Conservation (phyloP, 1,140 invertebrate species). For the Pogonomyrmex californicus region DNA sequence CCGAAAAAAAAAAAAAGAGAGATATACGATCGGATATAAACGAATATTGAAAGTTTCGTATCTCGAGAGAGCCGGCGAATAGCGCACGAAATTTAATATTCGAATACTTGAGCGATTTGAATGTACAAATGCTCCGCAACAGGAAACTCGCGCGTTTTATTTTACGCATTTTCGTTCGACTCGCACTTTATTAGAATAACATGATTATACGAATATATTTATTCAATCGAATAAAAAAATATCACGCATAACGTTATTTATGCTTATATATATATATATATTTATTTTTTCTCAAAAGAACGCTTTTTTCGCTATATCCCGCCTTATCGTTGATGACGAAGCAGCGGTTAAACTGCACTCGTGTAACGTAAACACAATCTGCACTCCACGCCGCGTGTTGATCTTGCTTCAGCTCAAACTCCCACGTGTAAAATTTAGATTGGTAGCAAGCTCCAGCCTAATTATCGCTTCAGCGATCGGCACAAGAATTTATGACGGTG, state of each 20-base stretch:
- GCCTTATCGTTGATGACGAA: constrained; percentile 36
- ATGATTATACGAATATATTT: neutral
- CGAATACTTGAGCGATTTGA: constrained; percentile 26
- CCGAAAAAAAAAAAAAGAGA: neutral
- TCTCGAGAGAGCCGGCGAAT: neutral
- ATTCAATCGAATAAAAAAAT: neutral
- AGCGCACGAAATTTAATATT: constrained; percentile 33
- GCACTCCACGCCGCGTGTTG: constrained; percentile 61
- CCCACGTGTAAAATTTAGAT: constrained; percentile 72
- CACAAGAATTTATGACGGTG: constrained; percentile 65
- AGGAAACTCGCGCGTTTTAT: neutral
- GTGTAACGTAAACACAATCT: constrained; percentile 65
- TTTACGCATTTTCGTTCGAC: constrained; percentile 14
- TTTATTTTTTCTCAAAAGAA: constrained; percentile 7
- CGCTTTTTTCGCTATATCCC: constrained; percentile 11
- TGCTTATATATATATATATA: neutral
- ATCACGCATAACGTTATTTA: neutral
- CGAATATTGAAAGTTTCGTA: constrained; percentile 34
- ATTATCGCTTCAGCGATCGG: constrained; percentile 54
- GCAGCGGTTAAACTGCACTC: constrained; percentile 50
- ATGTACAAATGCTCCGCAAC: neutral
- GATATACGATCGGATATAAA: constrained; percentile 11
- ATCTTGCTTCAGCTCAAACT: constrained; percentile 68
- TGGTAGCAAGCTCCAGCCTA: constrained; percentile 56
- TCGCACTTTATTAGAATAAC: neutral